Evolutionary conservation across 2,797 vertebrate species (phyloP).

Genomic region (Enteromius anoplus): DNA sequence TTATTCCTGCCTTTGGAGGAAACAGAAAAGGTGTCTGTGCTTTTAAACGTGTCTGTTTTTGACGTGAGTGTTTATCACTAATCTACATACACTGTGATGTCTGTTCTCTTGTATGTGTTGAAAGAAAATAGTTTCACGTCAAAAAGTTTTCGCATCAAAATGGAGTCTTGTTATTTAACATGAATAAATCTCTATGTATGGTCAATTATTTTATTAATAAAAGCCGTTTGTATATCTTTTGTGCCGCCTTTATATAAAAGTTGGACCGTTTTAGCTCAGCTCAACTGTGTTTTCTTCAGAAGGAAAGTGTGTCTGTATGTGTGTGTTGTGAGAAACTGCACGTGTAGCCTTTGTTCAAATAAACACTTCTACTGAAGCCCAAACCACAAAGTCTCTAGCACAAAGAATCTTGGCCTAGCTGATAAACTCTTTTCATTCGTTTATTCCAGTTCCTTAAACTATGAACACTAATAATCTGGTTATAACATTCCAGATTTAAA

Average conservation of each 20-base stretch:
- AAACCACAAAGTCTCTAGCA: not conserved
- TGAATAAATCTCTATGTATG: conserved; percentile 72
- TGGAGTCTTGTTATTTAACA: conserved; percentile 74
- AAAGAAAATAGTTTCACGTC: conserved; percentile 51
- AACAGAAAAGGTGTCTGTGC: conserved; percentile 39
- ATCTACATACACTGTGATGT: conserved; percentile 69
- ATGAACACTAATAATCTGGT: not conserved
- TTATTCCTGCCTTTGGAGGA: conserved; percentile 64
- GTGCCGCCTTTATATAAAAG: not conserved
- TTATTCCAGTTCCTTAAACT: not conserved
- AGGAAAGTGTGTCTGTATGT: not conserved
- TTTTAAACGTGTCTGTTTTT: conserved; percentile 59
- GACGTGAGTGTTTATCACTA: conserved; percentile 61
- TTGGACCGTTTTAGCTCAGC: not conserved
- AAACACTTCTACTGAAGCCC: not conserved
- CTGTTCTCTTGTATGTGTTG: conserved; percentile 59
- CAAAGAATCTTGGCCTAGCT: not conserved
- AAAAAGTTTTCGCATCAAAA: conserved; percentile 55
- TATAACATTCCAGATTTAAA: not conserved
- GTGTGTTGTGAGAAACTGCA: conserved; percentile 22
- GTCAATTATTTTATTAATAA: conserved; percentile 82
- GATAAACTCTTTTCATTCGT: not conserved
- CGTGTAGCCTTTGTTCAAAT: not conserved
- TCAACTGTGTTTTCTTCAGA: not conserved
- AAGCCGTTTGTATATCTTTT: conserved; percentile 59